A percentile compares a stretch with the other conserved stretches of the same genome.
Conservation (phyloP, 2,888 invertebrate species). For the Caradrina kadenii region DNA sequence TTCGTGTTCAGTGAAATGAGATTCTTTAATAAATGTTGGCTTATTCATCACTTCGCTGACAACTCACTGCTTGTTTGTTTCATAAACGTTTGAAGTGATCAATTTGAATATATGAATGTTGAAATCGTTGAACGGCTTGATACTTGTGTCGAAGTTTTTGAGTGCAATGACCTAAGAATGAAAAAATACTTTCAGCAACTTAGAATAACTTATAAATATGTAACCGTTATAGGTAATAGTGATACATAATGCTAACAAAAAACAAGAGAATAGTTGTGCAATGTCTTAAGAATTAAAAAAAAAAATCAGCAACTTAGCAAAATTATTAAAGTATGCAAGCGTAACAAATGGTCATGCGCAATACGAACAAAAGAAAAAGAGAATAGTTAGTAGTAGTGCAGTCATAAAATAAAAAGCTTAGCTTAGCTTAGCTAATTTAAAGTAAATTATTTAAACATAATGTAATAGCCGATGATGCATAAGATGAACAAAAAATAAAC, state of each 20-base stretch:
- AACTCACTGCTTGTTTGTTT: slow-evolving; percentile 51
- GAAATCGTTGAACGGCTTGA: slow-evolving; percentile 21
- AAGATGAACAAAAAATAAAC: background rate
- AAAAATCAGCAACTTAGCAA: background rate
- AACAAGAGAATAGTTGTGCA: background rate
- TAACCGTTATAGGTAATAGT: no score
- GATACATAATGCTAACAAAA: no score
- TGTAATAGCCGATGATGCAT: background rate
- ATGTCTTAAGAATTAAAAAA: no score
- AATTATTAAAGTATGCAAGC: no score
- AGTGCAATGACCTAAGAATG: background rate
- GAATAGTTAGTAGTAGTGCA: no score
- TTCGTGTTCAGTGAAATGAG: slow-evolving; percentile 60
- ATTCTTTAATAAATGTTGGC: slow-evolving; percentile 69
- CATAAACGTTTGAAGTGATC: slow-evolving; percentile 26
- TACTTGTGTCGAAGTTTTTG: background rate
- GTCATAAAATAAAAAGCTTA: no score
- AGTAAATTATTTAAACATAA: no score
- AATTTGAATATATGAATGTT: slow-evolving; percentile 46
- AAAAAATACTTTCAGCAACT: background rate
- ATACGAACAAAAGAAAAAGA: no score
- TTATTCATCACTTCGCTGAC: slow-evolving; percentile 67
- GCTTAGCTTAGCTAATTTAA: no score
- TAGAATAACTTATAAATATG: no score
- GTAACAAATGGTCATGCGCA: no score